Base-by-base conservation (phyloP, 2,888 invertebrate genomes). In the Tetragonula carbonaria region DNA sequence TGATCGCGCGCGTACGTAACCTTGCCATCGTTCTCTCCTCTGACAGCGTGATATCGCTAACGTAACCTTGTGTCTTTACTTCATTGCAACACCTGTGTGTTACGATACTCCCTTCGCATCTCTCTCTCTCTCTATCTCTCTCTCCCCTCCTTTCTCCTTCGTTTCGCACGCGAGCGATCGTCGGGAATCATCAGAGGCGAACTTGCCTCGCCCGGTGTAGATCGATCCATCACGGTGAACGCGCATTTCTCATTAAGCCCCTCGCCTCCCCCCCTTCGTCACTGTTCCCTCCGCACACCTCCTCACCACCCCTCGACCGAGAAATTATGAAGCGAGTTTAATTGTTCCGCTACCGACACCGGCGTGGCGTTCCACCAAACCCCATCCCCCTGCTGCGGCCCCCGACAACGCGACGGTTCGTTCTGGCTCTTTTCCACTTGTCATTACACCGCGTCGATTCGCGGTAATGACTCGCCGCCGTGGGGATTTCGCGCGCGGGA, bases 271-370 rank as follows among this genome's bases (percentile, higher is more conserved):
- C 5, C 38, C 38, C 38, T 38, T 5, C 38, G 33, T 33, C 33
- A 33, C 33, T 33, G 2, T 33, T 33, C 33, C 33, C 33, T 33
- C 33, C 33, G 33, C 33, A 0, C 38, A 38, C 38, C 38, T 45
- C 8, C 45, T 45, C 45, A 45, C 8, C 45, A 45, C 87, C 80
- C 72, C 59, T 67, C 78, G 78, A 67, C 85, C 76, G 85, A 85
- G 89, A 90, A 92, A 92, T 91, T 91, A 90, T 91, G 89, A 91
- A 90, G 90, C 86, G 87, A 90, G 89, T 91, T 92, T 92, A 91
- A 92, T 93, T 92, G 89, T 90, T 86, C 90, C 87, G 87, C 74
- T 66, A 55, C 76, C 86, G 73, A 81, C 85, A 73, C 83, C 80
- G 78, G 38, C 73, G 53, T 45, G 57, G 59, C 50, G 63, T 67